Conservation (phyloP, 2,888 invertebrate genomes). For the Caenorhabditis imperialis region DNA sequence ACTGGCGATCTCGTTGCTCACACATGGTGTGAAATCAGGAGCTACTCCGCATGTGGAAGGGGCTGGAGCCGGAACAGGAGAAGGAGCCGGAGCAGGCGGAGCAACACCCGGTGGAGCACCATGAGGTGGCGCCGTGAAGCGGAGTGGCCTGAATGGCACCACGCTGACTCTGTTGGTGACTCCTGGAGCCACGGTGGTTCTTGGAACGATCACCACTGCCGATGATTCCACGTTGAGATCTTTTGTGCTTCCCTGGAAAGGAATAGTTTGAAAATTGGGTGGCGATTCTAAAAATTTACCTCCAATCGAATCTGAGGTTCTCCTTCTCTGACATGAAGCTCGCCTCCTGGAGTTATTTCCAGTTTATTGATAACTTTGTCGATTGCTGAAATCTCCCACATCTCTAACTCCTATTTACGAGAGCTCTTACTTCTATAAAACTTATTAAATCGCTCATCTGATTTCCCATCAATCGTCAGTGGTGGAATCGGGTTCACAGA, state of each 20-base stretch:
- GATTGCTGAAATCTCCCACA: constrained; percentile 44
- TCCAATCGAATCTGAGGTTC: constrained; percentile 39
- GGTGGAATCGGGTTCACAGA: constrained; percentile 38
- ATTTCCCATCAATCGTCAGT: constrained; percentile 47
- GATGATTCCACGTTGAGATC: constrained; percentile 41
- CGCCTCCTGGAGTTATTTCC: constrained; percentile 15
- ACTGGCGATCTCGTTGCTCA: constrained; percentile 67
- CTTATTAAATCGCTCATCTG: constrained; percentile 50
- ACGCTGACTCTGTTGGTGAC: constrained; percentile 43
- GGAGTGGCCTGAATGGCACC: constrained; percentile 39
- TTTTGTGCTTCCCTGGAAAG: constrained; percentile 31
- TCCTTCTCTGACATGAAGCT: constrained; percentile 19
- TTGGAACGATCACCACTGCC: constrained; percentile 6
- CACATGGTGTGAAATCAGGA: constrained; percentile 74
- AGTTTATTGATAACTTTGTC: constrained; percentile 48
- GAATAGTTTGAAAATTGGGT: too few relatives aligned
- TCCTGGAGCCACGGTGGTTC: constrained; percentile 49
- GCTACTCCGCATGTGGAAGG: constrained; percentile 64
- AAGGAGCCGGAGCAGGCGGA: constrained; percentile 20
- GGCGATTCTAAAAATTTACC: constrained; percentile 3
- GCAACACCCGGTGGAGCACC: constrained; percentile 12
- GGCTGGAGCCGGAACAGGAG: neutral
- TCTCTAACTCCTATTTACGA: too few relatives aligned
- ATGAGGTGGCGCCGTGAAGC: constrained; percentile 27
- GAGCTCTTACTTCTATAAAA: constrained; percentile 45